Base-by-base conservation (phyloP, 2,113 vertebrate genomes). In the Aspiorhynchus laticeps region DNA sequence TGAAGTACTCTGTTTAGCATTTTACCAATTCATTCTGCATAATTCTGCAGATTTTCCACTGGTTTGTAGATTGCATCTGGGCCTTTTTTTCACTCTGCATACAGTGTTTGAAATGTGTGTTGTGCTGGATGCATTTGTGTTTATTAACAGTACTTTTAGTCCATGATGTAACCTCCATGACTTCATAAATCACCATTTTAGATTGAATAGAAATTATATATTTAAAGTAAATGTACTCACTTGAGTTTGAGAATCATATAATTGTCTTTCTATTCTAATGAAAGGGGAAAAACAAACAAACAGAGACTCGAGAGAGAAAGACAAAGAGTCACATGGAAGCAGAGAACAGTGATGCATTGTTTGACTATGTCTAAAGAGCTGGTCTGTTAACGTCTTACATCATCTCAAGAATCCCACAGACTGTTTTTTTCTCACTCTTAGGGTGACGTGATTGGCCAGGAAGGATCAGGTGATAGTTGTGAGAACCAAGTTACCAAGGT, bases 391-490 rank as follows among this genome's bases (percentile, higher is more conserved):
- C 21, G 3, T 71, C 63, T 83, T 69, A 67, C 80, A 69, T 83
- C 80, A 83, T 71, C 63, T 67, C 61, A 80, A 71, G 43, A 65
- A 67, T 36, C 85, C 11, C 76, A 53, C 67, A 48, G n/a, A 24
- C 85, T 61, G 38, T 56, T 69, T 15, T 53, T 43, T 19, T 65
- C 17, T 85, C 1, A 36, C 4, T 86, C 24, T 73, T 74, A 91
- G 91, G 85, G 61, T 0, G 87, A 90, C 36, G 26, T 75, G 65
- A 86, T 80, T 84, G 67, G 31, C 38, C 83, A 67, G 80, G 84
- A 84, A 46, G 65, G 33, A 51, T 65, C 79, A 65, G 83, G 73
- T 33, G 88, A 86, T 15, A 56, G 21, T 73, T 84, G 15, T 17
- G 19, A 71, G 15, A 79, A 31, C 26, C 38, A 71, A 43, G 53